phyloP scores from a whole-genome alignment of 53 echinoderm and acorn worm species.

The Pentamera pediparva region DNA sequence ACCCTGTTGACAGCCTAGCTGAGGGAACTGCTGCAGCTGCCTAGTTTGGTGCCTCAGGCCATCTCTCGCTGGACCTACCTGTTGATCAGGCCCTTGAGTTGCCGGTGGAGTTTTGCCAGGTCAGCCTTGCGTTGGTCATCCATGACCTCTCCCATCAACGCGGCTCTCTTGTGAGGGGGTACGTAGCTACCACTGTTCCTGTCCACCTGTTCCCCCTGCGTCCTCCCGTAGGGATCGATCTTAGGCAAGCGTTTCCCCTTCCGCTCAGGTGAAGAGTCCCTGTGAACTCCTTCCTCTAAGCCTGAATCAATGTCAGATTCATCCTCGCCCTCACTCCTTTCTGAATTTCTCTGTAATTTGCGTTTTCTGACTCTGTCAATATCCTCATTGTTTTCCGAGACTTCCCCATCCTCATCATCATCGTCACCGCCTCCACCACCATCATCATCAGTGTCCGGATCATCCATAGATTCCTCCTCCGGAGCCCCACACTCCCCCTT shows the following conservation, averaged over 20 bases:
- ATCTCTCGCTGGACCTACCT: conserved; percentile 39
- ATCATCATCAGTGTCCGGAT: neutral
- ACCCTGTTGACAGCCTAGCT: too few relatives aligned
- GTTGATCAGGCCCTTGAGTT: conserved; percentile 89
- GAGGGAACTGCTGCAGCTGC: neutral
- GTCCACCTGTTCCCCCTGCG: conserved; percentile 18
- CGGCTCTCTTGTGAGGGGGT: conserved; percentile 89
- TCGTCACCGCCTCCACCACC: conserved; percentile 16
- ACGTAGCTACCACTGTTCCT: conserved; percentile 51
- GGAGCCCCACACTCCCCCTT: neutral
- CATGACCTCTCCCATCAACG: conserved; percentile 69
- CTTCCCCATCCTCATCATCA: conserved; percentile 10
- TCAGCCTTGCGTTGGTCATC: conserved; percentile 57
- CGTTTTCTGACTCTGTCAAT: neutral
- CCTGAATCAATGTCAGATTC: neutral
- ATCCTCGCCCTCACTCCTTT: neutral
- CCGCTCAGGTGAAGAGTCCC: neutral
- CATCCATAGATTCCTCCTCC: neutral
- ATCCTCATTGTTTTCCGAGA: neutral
- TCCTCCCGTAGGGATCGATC: conserved; percentile 79
- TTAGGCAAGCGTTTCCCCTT: too few relatives aligned
- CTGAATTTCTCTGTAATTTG: neutral
- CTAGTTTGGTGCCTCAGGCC: neutral
- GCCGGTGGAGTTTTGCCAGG: conserved; percentile 69
- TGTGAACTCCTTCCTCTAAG: neutral